phyloP scores from a whole-genome alignment of 2,888 invertebrate species.

The Lutraria lutraria region DNA sequence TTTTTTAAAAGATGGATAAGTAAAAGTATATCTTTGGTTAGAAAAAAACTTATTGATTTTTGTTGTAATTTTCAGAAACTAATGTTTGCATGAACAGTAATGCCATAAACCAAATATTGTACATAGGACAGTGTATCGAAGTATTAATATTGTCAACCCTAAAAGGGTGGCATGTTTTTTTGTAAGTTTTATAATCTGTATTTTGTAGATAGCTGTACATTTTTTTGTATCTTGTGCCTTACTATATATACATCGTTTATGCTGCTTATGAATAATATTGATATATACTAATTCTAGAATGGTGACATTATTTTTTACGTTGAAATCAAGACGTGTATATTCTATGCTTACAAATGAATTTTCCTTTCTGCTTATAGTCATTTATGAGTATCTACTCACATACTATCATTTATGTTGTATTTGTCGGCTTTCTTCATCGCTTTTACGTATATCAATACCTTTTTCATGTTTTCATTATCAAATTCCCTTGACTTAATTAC shows the following conservation, averaged over 20 bases:
- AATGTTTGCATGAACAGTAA: not conserved
- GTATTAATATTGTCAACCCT: constrained; percentile 29
- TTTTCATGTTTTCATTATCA: not conserved
- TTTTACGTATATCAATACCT: not conserved
- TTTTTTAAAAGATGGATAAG: not conserved
- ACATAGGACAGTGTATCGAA: constrained; percentile 38
- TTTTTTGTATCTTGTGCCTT: not conserved
- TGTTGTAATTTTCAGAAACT: not conserved
- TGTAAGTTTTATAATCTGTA: not conserved
- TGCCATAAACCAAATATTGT: constrained; percentile 32
- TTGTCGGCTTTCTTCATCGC: not conserved
- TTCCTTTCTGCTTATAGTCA: not conserved
- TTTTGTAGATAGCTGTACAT: constrained; percentile 22
- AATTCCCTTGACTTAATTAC: not conserved
- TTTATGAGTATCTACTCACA: not conserved
- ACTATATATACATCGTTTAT: constrained; percentile 2
- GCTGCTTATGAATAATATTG: constrained; percentile 10
- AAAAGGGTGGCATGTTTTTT: constrained; percentile 20
- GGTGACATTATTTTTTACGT: not conserved
- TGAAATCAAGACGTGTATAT: not conserved
- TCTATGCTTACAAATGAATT: not conserved
- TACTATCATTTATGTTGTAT: constrained; percentile 2
- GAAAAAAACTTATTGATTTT: not conserved
- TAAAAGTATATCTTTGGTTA: not conserved
- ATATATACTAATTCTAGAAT: constrained; percentile 5